Evolutionary conservation across 1,140 invertebrate species (phyloP), one percentile per base, ranked within the genome.

Genomic region (Aphelenchoides fujianensis): DNA sequence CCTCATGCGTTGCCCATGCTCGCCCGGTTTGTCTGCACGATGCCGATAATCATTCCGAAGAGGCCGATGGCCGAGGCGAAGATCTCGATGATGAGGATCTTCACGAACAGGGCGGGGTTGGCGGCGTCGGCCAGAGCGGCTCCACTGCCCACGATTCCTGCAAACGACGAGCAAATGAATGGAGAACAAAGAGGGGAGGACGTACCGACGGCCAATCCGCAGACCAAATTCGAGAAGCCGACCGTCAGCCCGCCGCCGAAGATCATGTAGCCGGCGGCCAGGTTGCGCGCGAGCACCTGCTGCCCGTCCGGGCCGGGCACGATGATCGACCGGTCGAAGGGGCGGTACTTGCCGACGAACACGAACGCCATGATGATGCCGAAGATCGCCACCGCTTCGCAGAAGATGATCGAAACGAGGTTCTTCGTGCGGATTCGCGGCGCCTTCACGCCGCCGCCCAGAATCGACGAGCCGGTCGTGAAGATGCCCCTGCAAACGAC

Each of bases 381-480:
- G 85, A 97, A 98, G 86, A 98, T 98, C 66, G 95, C 95, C 0
- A 98, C 95, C 79, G 95, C 95, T 87, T 98, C 95, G 85, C 95
- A 98, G 88, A 98, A 97, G 85, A 98, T 97, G 82, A 98, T 95
- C 63, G 94, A 97, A 81, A 99, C 96, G 78, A 99, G 89, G 87
- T 99, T 99, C 87, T 98, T 98, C 57, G 96, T 99, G 86, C 97
- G 94, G 84, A 99, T 99, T 79, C 96, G 88, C 2, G 96, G 96
- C 23, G 95, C 94, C 88, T 97, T 97, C 0, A 99, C 95, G 84
- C 96, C 96, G 75, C 91, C 96, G 67, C 96, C 96, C 59, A 98
- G 88, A 84, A 99, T 98, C 82, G 93, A 96, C 3, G 91, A 90
- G 71, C 96, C 96, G 30, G 94, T 96, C 32, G 94, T 95, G 85